Evolutionary conservation across 35 echinoderm and acorn worm genomes (phyloP), one percentile per base, ranked within the genome.

Genomic region (Anneissia japonica): DNA sequence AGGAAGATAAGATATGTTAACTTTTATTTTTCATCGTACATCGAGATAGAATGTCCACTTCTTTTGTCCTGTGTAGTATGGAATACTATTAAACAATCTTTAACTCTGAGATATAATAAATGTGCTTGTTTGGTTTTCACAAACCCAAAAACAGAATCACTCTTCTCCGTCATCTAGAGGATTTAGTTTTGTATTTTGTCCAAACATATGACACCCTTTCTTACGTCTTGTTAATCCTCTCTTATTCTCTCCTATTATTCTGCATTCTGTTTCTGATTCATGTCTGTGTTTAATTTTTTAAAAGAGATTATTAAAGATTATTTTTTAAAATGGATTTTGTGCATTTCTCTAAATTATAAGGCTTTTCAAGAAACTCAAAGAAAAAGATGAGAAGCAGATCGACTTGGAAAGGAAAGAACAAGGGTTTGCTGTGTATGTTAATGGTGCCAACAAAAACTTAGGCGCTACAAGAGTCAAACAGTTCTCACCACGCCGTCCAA

Each of bases 301-400:
- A 46, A n/a, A 46, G 4, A 14, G n/a, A 7, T 83, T 23, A 13
- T 41, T 81, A 41, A 12, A 81, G 16, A 19, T 37, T 0, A 81
- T 0, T 13, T 41, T 0, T 81, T 4, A 16, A 17, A 0, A 35
- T 30, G 1, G 34, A 34, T 75, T 38, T 55, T 86, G 30, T 85
- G 51, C 30, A 46, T 17, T 19, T 17, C 40, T 64, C 74, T 0
- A 73, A 43, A 39, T 34, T 29, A 77, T 81, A 77, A 97, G 95
- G 40, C 38, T 93, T 12, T 77, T 97, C 35, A 93, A 93, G 72
- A 90, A 91, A 74, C 77, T 97, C 40, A 93, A 97, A 89, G 88
- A 88, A 32, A 97, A 97, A 46, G 91, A 97, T 93, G 88, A 93
- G 30, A 87, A 93, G 31, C 95, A 97, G 77, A 97, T 97, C 21